Base-by-base conservation (phyloP, 1,140 invertebrate species). In the Eumaeus atala region DNA sequence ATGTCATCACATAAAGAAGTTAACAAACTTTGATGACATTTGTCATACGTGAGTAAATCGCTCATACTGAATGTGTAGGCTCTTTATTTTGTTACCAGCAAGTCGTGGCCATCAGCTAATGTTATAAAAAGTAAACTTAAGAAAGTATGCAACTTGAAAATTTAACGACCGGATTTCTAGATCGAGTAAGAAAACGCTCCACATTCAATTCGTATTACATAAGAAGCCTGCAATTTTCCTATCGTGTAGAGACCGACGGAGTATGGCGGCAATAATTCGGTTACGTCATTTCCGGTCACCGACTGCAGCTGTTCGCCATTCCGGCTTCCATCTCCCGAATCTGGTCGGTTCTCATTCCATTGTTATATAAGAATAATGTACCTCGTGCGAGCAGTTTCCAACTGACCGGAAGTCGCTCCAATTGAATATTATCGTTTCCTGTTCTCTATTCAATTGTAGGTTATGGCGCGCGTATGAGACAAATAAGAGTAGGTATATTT, bases 291-390 rank as follows among this genome's bases (percentile, higher is more conserved):
- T 44, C 40, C 40, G 40, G 40, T 44, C 14, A 44, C 21, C 21
- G 21, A 28, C n/a, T 44, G 40, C 40, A 44, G 40, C 40, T 44
- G 40, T 16, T 44, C 40, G 40, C 40, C 12, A 40, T 40, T 44
- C 17, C 17, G 40, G 40, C 40, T 44, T 44, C 40, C 40, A 17
- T 44, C 40, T 44, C 16, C 40, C 40, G 17, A 44, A 44, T 44
- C 40, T 16, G 17, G 14, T 14, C 40, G 40, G 40, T 44, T 44
- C 9, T 44, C 40, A 14, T 44, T 44, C 14, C 40, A 44, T 44
- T 44, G 40, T 44, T 44, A 44, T 44, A 44, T 18, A 44, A 44
- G 40, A 44, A 44, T 16, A 44, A 44, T 44, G 40, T 44, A 6
- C 17, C 40, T n/a, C n/a, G n/a, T 44, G 40, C 17, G 40, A 44